Evolutionary conservation across 2,113 vertebrate genomes (phyloP).

Genomic region (Riparia riparia): DNA sequence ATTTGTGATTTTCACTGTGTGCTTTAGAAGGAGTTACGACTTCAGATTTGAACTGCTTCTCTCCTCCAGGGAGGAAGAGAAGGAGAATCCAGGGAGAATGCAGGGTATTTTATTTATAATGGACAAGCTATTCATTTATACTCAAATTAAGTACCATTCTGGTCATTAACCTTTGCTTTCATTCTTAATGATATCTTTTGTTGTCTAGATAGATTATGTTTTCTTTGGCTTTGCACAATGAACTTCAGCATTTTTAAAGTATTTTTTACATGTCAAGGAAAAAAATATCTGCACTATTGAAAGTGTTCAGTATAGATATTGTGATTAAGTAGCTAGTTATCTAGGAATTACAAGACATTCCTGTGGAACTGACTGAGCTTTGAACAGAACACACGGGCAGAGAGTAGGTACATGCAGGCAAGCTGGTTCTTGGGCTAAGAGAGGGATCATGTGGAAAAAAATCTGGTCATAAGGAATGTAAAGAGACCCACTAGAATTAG

Average conservation of each 20-base stretch:
- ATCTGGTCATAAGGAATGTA: not conserved
- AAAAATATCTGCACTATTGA: not conserved
- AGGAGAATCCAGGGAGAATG: not conserved
- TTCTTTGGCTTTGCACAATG: not conserved
- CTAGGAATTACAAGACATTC: not conserved
- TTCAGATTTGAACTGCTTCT: not conserved
- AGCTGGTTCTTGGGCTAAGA: not conserved
- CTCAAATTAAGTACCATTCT: slow-evolving; percentile 11
- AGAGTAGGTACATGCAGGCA: not conserved
- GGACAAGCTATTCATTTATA: slow-evolving; percentile 33
- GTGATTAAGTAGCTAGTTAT: not conserved
- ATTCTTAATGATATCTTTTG: slow-evolving; percentile 9
- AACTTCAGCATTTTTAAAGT: not conserved
- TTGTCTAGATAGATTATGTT: not conserved
- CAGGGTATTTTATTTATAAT: not conserved
- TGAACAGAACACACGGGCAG: not conserved
- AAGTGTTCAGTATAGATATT: not conserved
- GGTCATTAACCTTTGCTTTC: slow-evolving; percentile 28
- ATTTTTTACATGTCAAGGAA: not conserved
- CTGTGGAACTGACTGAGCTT: not conserved
- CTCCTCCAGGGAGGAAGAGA: not conserved
- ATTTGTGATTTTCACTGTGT: not conserved
- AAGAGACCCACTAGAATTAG: not conserved
- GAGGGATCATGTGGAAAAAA: not conserved
- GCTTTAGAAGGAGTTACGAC: not conserved